Base-by-base conservation (phyloP, 2,797 vertebrate species). In the Hozukius guyotensis region DNA sequence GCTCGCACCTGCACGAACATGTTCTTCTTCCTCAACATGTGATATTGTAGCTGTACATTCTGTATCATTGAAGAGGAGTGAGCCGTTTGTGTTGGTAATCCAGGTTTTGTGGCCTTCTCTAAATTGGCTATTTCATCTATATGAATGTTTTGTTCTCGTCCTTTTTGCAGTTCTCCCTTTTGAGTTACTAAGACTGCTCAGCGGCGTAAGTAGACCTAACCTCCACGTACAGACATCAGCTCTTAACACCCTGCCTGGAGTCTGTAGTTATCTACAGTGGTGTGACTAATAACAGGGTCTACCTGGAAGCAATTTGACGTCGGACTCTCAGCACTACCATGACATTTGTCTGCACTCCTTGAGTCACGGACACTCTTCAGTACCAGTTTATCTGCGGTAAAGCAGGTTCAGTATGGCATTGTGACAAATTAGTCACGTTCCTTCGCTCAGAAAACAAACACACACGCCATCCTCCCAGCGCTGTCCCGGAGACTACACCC, bases 251-350 rank as follows among this genome's bases (percentile, higher is more conserved):
- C 75, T 6, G 89, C 88, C 85, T 92, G 86, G 52, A 93, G 87
- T 87, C 92, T 93, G 87, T 90, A 93, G 78, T 94, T 94, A 89
- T 55, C 82, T 81, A 66, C 86, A 75, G 86, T 77, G 86, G 83
- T 86, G 83, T 72, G 88, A 86, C 90, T 94, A 94, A 93, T 94
- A 86, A 94, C 90, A 93, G 93, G 87, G 77, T 94, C 88, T 92
- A 91, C 93, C 87, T 93, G 89, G 88, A 92, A 93, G 90, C 90
- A 88, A 86, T 94, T 88, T 92, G 83, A 91, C 83, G 74, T 84
- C 12, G 82, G 89, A 84, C 91, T 89, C 86, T 75, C 56, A 6
- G 84, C 77, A 14, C 87, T 81, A 89, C 87, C 62, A 73, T 93
- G 88, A 94, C 88, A 88, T 94, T 92, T 91, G 89, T 93, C 92